phyloP scores from a whole-genome alignment of 1,140 invertebrate genomes.

The Drosophila biarmipes region DNA sequence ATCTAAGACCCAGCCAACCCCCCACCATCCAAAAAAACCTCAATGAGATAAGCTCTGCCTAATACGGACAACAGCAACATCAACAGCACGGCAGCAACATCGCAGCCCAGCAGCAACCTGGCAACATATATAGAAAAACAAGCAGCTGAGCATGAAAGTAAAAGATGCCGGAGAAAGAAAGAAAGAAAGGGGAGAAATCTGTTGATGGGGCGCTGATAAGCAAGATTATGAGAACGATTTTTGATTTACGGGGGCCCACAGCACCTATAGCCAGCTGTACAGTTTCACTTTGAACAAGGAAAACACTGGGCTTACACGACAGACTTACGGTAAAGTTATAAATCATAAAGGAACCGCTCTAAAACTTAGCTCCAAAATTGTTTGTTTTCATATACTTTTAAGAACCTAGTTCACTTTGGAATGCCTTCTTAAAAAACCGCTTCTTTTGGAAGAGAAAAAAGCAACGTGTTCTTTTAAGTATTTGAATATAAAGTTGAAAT shows the following conservation, averaged over 20 bases:
- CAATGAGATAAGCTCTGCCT: constrained; percentile 34
- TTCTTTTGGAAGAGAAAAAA: too few species aligned
- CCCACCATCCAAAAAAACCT: not conserved
- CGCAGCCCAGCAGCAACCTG: not conserved
- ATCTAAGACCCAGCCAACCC: not conserved
- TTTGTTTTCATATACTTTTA: too few species aligned
- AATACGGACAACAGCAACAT: constrained; percentile 28
- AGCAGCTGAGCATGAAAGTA: constrained; percentile 15
- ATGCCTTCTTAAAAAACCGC: too few species aligned
- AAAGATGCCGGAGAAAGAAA: constrained; percentile 10
- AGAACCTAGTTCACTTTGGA: too few species aligned
- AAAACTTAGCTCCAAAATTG: too few species aligned
- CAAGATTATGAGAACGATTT: constrained; percentile 34
- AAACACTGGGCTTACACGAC: not conserved
- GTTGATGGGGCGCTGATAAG: constrained; percentile 39
- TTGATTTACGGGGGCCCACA: constrained; percentile 24
- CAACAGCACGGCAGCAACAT: not conserved
- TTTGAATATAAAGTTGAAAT: too few species aligned
- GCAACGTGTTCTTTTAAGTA: too few species aligned
- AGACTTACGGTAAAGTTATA: not conserved
- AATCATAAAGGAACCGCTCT: not conserved
- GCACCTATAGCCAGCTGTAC: not conserved
- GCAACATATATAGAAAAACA: not conserved
- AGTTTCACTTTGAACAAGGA: not conserved
- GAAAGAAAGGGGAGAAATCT: constrained; percentile 9